A percentile compares a stretch with the other conserved stretches of the same genome.
These are phyloP conservation scores for Brachyptera putata DNA, from an alignment of 2,888 invertebrate genomes.

Conservation along the genomic window DNA sequence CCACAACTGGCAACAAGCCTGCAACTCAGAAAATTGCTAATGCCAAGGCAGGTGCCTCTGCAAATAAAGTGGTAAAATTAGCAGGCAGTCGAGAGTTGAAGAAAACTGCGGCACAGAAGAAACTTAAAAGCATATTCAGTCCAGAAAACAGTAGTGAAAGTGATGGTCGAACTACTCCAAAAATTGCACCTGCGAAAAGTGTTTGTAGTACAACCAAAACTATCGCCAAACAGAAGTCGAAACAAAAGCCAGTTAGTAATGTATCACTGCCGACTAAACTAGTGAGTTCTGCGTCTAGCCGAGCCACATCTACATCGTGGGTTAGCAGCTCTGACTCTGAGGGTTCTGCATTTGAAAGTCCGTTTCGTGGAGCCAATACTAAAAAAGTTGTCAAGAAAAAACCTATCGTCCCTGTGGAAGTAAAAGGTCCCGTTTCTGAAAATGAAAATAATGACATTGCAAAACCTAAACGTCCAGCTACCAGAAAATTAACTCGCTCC, in stretches of 20 bases:
- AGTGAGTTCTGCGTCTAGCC: constrained; percentile 8
- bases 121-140: constrained; percentile 70
- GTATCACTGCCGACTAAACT: too few species aligned
- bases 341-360: constrained; percentile 17
- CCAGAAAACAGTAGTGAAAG: constrained; percentile 73
- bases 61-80: not conserved
- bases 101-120: constrained; percentile 38
- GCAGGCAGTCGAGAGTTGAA: constrained; percentile 35
- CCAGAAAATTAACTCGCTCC: constrained; percentile 66
- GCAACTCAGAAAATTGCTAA: constrained; percentile 38
- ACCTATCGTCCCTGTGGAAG: too few species aligned
- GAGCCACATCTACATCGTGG: constrained; percentile 10
- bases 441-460: constrained; percentile 42
- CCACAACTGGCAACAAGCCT: constrained; percentile 42
- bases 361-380: not conserved
- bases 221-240: constrained; percentile 39
- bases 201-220: constrained; percentile 39
- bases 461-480: constrained; percentile 42
- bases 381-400: constrained; percentile 41
- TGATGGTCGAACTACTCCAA: constrained; percentile 44
- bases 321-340: constrained; percentile 27
- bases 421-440: constrained; percentile 42
- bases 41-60: constrained; percentile 39
- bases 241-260: constrained; percentile 28
- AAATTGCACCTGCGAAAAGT: constrained; percentile 42